Percentiles rank a stretch among this genome's conserved stretches.
Evolutionary conservation across 2,888 invertebrate species (phyloP).

Genomic region (Sphaeridia pumilis): DNA sequence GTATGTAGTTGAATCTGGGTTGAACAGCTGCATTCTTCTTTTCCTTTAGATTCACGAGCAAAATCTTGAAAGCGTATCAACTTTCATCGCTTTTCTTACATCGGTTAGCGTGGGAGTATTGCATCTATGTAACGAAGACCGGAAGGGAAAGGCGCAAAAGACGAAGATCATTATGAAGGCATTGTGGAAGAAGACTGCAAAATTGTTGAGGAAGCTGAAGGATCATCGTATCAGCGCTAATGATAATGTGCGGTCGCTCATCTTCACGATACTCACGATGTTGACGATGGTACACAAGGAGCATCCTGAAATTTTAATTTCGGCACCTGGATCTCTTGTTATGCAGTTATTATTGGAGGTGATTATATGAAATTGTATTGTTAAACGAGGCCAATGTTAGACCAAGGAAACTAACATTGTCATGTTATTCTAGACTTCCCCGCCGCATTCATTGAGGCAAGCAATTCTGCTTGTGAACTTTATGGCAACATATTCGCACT

Average conservation of each 20-base stretch:
- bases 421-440: conserved; percentile 4
- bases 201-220: conserved; percentile 17
- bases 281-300: conserved; percentile 25
- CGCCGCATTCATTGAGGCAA: conserved; percentile 12
- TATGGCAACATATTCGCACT: not conserved
- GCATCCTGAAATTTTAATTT: conserved; percentile 19
- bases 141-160: conserved; percentile 12
- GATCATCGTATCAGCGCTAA: conserved; percentile 11
- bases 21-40: conserved; percentile 1
- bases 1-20: not conserved
- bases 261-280: conserved; percentile 27
- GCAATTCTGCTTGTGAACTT: conserved; percentile 14
- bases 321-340: conserved; percentile 3
- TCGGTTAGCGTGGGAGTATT: conserved; percentile 31
- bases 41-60: conserved; percentile 25
- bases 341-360: conserved; percentile 4
- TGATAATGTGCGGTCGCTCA: conserved; percentile 28
- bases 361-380: not conserved
- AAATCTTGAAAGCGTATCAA: conserved; percentile 23
- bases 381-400: not conserved
- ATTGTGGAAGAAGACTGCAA: conserved; percentile 16
- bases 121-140: conserved; percentile 24
- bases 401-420: not conserved
- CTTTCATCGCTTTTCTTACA: conserved; percentile 29
- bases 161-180: conserved; percentile 14